These are phyloP conservation scores for Diaperis boleti DNA, from an alignment of 2,888 invertebrate genomes.

Conservation along the genomic window DNA sequence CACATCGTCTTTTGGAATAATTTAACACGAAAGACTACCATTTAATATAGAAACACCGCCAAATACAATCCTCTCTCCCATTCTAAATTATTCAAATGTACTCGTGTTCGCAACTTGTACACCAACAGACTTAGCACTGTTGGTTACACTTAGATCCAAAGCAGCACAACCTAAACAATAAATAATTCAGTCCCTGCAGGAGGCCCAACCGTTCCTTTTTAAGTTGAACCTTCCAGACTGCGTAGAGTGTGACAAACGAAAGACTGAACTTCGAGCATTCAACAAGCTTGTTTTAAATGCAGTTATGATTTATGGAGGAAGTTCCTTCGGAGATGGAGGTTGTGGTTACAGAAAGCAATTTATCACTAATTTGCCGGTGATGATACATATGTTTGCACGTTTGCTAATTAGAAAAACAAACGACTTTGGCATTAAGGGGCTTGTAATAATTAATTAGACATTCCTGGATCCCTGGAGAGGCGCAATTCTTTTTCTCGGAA, in stretches of 20 bases:
- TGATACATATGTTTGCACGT: too few relatives aligned
- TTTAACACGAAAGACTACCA: slow-evolving; percentile 8
- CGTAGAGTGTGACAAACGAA: not conserved
- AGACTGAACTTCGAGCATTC: not conserved
- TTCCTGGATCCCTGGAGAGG: not conserved
- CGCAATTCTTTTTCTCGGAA: not conserved
- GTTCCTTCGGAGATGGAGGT: slow-evolving; percentile 3
- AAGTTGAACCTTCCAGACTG: not conserved
- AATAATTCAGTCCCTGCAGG: slow-evolving; percentile 8
- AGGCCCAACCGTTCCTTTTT: not conserved
- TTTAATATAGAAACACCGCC: slow-evolving; percentile 20
- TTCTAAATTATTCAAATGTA: slow-evolving; percentile 29
- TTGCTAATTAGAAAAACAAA: not conserved
- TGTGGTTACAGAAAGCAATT: too few relatives aligned
- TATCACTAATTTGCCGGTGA: too few relatives aligned
- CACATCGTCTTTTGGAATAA: slow-evolving; percentile 17
- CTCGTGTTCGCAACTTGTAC: slow-evolving; percentile 7
- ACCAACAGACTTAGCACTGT: not conserved
- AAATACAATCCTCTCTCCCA: slow-evolving; percentile 19
- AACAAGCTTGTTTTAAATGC: slow-evolving; percentile 16
- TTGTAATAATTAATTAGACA: slow-evolving; percentile 1
- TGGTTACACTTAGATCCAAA: slow-evolving; percentile 2
- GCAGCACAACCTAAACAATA: slow-evolving; percentile 4
- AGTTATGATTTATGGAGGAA: slow-evolving; percentile 8
- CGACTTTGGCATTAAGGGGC: slow-evolving; percentile 1